phyloP scores from a whole-genome alignment of 2,113 vertebrate genomes.

The Anarhynchus alexandrinus region DNA sequence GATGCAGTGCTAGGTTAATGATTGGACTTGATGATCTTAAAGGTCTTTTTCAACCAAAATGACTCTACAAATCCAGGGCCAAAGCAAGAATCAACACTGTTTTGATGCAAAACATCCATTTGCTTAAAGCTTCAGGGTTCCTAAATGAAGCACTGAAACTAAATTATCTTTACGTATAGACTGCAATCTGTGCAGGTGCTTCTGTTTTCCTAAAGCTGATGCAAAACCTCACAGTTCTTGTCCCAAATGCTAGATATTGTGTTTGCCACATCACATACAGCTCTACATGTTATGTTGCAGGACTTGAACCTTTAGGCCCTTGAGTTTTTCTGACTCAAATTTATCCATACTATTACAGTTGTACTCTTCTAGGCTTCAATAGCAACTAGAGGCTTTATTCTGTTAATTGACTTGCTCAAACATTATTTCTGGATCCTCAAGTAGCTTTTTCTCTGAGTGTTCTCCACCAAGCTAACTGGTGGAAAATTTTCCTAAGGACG shows the following conservation, averaged over 20 bases:
- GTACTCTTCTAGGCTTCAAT: not conserved
- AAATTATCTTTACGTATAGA: not conserved
- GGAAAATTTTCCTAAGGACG: not conserved
- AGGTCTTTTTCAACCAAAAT: not conserved
- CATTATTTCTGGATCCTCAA: not conserved
- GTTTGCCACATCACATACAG: not conserved
- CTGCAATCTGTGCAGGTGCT: not conserved
- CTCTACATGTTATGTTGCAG: not conserved
- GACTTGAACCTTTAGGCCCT: accelerated
- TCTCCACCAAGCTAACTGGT: not conserved
- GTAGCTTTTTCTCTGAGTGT: not conserved
- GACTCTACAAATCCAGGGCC: not conserved
- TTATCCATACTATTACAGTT: not conserved
- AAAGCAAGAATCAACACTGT: not conserved
- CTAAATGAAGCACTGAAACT: not conserved
- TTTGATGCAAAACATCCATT: not conserved
- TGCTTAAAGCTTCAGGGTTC: not conserved
- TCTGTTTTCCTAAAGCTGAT: not conserved
- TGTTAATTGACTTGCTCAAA: not conserved
- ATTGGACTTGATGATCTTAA: not conserved
- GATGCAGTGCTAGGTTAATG: not conserved
- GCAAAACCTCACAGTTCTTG: not conserved
- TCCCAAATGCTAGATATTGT: not conserved
- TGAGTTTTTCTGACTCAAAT: not conserved
- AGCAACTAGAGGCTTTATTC: not conserved